Evolutionary conservation across 2,797 vertebrate genomes (phyloP), one percentile per base, ranked within the genome.

Genomic region (Amphiprion clarkii): DNA sequence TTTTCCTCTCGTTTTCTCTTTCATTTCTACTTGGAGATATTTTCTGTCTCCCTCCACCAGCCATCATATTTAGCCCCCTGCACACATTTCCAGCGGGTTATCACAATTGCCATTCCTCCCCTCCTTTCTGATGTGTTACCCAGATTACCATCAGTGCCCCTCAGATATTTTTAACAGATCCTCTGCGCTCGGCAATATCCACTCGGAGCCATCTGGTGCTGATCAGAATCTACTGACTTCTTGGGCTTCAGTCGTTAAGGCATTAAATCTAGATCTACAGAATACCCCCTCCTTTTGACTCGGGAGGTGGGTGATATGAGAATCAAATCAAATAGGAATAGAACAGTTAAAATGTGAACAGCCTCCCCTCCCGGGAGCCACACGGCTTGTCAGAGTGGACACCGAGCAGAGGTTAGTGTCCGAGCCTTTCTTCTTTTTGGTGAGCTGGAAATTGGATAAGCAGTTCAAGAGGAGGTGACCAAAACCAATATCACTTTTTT

Each of bases 61-160:
- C 74, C 87, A 79, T 85, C 95, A 95, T 93, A 94, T 96, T 93
- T 91, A 95, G 89, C 93, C 93, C 91, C 82, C 84, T 76, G 78
- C 92, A 90, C 95, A 86, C 93, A 95, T 95, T 90, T 96, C 93
- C 95, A 96, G 94, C 95, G 93, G 95, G 96, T 96, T 96, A 96
- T 96, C 96, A 93, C 94, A 88, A 95, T 92, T 95, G 95, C 95
- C 96, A 96, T 94, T 93, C 94, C 94, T 95, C 94, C 92, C 91
- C 89, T 93, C 90, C 90, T 92, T 94, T 95, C 95, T 96, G 96
- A 96, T 96, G 93, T 96, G 95, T 95, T 96, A 92, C 84, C 85
- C 94, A 95, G 96, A 97, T 97, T 96, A 93, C 92, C 96, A 96
- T 96, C 96, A 95, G 92, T 94, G 94, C 95, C 96, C 96, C 96